Percentiles rank a stretch among this genome's conserved stretches.
phyloP scores from a whole-genome alignment of 2,113 vertebrate genomes.

The Saccopteryx bilineata region DNA sequence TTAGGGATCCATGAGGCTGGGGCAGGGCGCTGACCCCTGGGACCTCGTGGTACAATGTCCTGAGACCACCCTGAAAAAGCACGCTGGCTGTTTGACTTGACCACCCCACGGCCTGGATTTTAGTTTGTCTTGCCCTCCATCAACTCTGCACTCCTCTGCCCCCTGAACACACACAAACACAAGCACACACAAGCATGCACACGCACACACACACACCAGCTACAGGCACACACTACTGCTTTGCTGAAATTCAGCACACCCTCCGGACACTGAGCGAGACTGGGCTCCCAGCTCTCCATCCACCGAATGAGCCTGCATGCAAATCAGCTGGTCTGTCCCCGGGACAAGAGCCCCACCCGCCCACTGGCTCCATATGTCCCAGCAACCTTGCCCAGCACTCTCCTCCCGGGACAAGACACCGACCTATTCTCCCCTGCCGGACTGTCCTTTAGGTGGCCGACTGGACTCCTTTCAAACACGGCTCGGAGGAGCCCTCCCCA shows the following conservation, averaged over 20 bases:
- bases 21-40: too few species aligned
- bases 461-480: neutral
- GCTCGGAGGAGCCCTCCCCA: neutral
- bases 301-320: neutral
- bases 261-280: neutral
- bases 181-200: too few species aligned
- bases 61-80: neutral
- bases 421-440: neutral
- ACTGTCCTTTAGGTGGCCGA: fast-evolving
- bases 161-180: fast-evolving
- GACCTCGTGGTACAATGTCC: fast-evolving
- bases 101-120: neutral
- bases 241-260: neutral
- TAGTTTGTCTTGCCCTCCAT: neutral
- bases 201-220: fast-evolving
- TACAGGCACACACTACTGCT: fast-evolving
- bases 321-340: neutral
- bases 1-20: neutral
- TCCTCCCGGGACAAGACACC: neutral
- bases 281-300: neutral
- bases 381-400: too few species aligned
- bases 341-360: neutral
- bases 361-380: neutral
- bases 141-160: neutral
- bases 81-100: fast-evolving